A percentile compares a stretch with the other conserved stretches of the same genome.
These are phyloP conservation scores for Nycticebus coucang DNA, from an alignment of 2,113 vertebrate genomes.

Conservation along the genomic window DNA sequence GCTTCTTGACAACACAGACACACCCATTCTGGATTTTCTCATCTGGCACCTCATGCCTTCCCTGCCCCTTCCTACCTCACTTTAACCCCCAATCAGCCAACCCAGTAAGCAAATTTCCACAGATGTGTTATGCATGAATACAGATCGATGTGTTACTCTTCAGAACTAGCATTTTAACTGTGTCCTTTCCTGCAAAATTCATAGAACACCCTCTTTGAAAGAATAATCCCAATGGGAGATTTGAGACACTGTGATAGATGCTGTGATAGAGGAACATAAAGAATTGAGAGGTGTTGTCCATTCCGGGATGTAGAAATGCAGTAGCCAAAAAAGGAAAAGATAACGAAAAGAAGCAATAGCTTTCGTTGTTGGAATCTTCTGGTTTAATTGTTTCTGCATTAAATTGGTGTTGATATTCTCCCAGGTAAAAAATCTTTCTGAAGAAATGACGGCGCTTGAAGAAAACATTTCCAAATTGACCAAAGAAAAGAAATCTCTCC, in stretches of 20 bases:
- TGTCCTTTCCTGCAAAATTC: not conserved
- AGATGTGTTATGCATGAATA: too few relatives aligned
- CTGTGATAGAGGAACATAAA: not conserved
- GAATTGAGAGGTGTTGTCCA: not conserved
- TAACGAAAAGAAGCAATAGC: not conserved
- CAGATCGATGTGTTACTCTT: not conserved
- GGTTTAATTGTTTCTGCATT: not conserved
- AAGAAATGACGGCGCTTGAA: conserved; percentile 89
- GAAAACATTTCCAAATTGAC: conserved; percentile 89
- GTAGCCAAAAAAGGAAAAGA: not conserved
- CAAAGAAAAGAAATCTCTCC: conserved; percentile 90
- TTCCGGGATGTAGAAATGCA: not conserved
- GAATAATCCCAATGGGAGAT: not conserved
- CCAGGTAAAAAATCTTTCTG: conserved; percentile 91
- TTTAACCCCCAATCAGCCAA: not conserved
- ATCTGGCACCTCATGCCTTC: accelerated
- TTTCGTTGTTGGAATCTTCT: not conserved
- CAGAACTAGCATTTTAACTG: not conserved
- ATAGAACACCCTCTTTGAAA: not conserved
- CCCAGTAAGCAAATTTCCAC: not conserved
- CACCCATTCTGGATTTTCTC: not conserved
- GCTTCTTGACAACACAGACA: too few relatives aligned
- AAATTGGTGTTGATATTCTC: conserved; percentile 15
- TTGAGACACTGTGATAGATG: not conserved
- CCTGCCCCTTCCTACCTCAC: not conserved